phyloP scores from a whole-genome alignment of 2,797 vertebrate species.

The Chrosomus eos region DNA sequence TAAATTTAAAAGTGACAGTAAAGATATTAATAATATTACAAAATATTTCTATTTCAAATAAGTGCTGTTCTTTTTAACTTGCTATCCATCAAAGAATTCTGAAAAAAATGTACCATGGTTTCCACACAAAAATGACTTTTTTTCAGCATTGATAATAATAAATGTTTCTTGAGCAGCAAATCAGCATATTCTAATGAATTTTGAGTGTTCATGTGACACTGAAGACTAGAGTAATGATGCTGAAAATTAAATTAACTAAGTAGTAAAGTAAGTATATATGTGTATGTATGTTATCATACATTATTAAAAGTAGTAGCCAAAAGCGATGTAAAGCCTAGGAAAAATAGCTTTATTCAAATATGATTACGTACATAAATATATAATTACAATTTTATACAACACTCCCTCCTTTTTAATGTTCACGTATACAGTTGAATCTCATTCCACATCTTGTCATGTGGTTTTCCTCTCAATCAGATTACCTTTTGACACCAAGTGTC shows the following conservation, averaged over 20 bases:
- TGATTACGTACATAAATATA: neutral
- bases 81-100: neutral
- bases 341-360: neutral
- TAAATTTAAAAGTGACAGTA: neutral
- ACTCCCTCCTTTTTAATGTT: neutral
- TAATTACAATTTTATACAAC: neutral
- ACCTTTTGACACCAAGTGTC: neutral
- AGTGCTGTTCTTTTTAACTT: neutral
- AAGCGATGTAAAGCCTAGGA: neutral
- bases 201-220: neutral
- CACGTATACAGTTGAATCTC: neutral
- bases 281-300: neutral
- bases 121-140: neutral
- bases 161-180: too few relatives aligned
- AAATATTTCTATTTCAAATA: neutral
- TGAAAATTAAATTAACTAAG: neutral
- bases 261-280: neutral
- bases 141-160: neutral
- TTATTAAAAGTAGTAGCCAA: neutral
- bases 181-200: neutral
- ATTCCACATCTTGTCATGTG: neutral
- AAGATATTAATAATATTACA: neutral
- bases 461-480: conserved; percentile 3
- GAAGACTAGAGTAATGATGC: neutral
- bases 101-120: neutral